Percentiles rank a stretch among this genome's conserved stretches.
These are phyloP conservation scores for Cricetomys ansorgei DNA, from an alignment of 2,113 vertebrate genomes.

Conservation along the genomic window DNA sequence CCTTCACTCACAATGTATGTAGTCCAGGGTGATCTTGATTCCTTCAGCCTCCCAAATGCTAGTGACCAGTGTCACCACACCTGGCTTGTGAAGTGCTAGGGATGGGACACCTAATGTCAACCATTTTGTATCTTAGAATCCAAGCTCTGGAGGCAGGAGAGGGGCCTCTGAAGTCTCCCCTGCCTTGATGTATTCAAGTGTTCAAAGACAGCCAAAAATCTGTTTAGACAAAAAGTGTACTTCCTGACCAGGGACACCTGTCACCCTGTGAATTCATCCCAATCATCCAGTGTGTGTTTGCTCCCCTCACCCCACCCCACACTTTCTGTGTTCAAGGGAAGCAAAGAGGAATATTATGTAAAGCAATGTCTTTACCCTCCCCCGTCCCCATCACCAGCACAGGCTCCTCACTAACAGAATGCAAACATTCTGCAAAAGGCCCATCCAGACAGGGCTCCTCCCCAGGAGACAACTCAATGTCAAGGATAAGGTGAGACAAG, in stretches of 20 bases:
- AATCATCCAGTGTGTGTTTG: background rate
- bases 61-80: too few relatives aligned
- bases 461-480: slow-evolving; percentile 11
- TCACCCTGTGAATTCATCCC: background rate
- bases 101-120: too few relatives aligned
- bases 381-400: background rate
- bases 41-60: background rate
- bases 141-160: background rate
- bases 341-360: background rate
- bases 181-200: background rate
- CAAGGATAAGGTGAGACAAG: slow-evolving; percentile 9
- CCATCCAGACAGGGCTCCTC: background rate
- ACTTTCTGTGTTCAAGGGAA: slow-evolving; percentile 15
- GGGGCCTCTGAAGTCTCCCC: background rate
- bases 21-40: background rate
- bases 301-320: background rate
- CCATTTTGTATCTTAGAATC: background rate
- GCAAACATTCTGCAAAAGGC: slow-evolving; percentile 11
- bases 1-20: background rate
- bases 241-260: background rate
- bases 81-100: background rate
- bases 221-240: background rate
- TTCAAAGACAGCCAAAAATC: background rate
- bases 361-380: slow-evolving; percentile 1
- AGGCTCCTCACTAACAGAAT: slow-evolving; percentile 15